Evolutionary conservation across 1,140 invertebrate genomes (phyloP).

Genomic region (Reticulitermes speratus): DNA sequence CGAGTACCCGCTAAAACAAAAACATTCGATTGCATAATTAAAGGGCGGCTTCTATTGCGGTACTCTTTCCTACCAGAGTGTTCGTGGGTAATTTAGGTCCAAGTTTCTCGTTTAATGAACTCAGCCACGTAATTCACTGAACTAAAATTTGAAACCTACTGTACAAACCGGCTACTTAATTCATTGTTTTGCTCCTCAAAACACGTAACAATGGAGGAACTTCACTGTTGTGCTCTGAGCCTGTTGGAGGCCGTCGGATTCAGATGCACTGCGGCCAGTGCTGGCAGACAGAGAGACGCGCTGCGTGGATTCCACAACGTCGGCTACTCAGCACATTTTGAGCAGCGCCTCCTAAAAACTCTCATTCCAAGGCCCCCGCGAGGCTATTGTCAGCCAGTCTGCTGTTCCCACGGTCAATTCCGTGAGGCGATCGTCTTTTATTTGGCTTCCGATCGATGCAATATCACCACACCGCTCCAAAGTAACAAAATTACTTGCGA

Average conservation of each 20-base stretch:
- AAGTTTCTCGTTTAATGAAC: too few relatives aligned
- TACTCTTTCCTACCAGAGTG: too few relatives aligned
- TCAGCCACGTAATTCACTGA: too few relatives aligned
- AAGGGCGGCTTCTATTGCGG: too few relatives aligned
- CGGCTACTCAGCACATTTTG: constrained; percentile 5
- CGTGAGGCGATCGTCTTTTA: constrained; percentile 14
- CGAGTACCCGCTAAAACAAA: too few relatives aligned
- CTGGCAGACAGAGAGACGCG: neutral
- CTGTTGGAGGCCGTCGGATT: too few relatives aligned
- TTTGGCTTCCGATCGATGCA: constrained; percentile 10
- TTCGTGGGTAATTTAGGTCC: too few relatives aligned
- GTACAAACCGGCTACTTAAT: too few relatives aligned
- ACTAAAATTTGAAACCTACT: too few relatives aligned
- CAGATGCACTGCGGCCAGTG: too few relatives aligned
- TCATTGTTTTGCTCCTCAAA: neutral
- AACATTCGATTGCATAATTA: too few relatives aligned
- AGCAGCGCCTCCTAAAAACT: constrained; percentile 17
- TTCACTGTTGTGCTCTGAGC: too few relatives aligned
- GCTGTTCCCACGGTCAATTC: constrained; percentile 16
- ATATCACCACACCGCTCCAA: neutral
- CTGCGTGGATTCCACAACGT: constrained; percentile 9
- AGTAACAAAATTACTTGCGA: neutral
- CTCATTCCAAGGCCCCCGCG: constrained; percentile 10
- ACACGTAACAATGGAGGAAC: neutral
- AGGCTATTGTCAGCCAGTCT: constrained; percentile 1